Conservation (phyloP, 2,888 invertebrate genomes). For the Chrysina gloriosa region DNA sequence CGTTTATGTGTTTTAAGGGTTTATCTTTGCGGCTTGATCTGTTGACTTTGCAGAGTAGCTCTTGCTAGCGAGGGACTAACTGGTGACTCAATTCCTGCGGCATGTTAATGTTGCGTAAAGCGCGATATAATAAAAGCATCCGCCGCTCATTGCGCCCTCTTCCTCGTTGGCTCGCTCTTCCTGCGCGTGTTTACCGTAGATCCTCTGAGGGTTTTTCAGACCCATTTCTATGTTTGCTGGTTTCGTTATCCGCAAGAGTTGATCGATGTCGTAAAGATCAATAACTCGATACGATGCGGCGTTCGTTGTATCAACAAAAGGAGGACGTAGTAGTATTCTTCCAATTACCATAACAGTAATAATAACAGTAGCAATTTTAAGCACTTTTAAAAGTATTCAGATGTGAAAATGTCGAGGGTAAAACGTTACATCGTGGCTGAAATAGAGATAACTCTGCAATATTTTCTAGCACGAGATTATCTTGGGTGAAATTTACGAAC, state of each 20-base stretch:
- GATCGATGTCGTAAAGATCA: conserved; percentile 31
- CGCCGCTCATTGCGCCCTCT: conserved; percentile 4
- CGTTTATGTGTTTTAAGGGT: conserved; percentile 29
- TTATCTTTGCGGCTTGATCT: conserved; percentile 25
- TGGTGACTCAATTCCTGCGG: conserved; percentile 26
- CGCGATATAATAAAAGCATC: conserved; percentile 30
- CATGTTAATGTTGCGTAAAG: conserved; percentile 33
- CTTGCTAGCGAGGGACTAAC: background rate
- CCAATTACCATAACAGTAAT: background rate
- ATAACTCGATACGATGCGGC: background rate
- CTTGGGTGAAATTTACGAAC: conserved; percentile 4
- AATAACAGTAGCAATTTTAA: background rate
- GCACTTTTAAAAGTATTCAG: no score
- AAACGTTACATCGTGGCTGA: background rate
- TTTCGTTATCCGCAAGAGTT: background rate
- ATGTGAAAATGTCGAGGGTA: no score
- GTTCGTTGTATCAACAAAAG: background rate
- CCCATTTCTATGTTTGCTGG: conserved; percentile 2
- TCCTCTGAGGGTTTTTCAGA: background rate
- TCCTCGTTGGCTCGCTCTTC: background rate
- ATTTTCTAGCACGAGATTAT: background rate
- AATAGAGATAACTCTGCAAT: background rate
- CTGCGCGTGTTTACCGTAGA: background rate
- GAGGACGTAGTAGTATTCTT: background rate
- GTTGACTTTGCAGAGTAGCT: conserved; percentile 19